These are phyloP conservation scores for Pachypanchax playfairii DNA, from an alignment of 2,113 vertebrate species.

Conservation along the genomic window DNA sequence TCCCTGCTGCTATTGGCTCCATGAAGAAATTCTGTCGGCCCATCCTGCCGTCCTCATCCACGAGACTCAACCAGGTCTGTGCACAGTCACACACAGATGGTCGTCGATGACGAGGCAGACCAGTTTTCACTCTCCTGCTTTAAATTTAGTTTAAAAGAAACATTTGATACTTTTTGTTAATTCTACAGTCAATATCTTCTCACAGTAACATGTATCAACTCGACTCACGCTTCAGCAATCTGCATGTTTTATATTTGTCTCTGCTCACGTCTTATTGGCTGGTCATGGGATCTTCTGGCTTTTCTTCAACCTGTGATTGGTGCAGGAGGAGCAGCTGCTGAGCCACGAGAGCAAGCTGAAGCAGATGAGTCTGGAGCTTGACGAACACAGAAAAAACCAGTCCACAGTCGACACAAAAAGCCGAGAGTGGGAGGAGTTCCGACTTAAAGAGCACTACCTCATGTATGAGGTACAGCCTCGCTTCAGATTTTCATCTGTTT, in stretches of 20 bases:
- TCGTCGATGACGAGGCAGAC: neutral
- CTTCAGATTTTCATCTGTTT: neutral
- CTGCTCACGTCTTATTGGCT: conserved; percentile 43
- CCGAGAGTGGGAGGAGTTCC: conserved; percentile 92
- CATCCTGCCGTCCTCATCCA: conserved; percentile 86
- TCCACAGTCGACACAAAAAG: conserved; percentile 87
- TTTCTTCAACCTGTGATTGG: conserved; percentile 35
- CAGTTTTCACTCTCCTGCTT: neutral
- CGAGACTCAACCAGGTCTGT: conserved; percentile 87
- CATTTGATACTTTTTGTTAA: neutral
- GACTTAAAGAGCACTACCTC: conserved; percentile 97
- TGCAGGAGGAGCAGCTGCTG: conserved; percentile 92
- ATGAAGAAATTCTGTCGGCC: conserved; percentile 98
- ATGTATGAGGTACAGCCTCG: conserved; percentile 87
- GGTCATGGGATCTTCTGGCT: conserved; percentile 16
- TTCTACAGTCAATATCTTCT: neutral
- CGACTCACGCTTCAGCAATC: neutral
- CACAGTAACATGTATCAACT: neutral
- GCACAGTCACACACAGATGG: neutral
- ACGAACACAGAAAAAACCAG: conserved; percentile 88
- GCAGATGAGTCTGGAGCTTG: conserved; percentile 93
- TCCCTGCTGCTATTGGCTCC: conserved; percentile 95
- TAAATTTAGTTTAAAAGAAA: neutral
- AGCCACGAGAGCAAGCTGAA: conserved; percentile 95
- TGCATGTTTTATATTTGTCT: conserved; percentile 37